Evolutionary conservation across 2,888 invertebrate species (phyloP).

Genomic region (Heliconius ismenius): DNA sequence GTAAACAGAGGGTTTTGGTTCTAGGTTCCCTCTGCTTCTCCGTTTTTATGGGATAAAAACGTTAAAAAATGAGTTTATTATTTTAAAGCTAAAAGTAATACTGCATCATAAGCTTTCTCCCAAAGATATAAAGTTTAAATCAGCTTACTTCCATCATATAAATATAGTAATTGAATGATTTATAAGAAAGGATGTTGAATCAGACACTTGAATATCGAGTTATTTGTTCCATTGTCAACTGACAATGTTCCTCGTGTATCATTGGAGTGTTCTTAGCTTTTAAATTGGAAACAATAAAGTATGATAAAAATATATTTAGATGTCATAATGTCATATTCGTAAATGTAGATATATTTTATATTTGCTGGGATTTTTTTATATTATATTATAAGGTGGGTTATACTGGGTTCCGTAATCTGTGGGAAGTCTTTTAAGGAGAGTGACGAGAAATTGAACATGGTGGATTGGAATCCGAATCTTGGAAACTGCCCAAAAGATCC

Average conservation of each 20-base stretch:
- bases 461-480: no score
- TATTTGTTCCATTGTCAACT: slow-evolving; percentile 6
- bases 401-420: no score
- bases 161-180: slow-evolving; percentile 3
- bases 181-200: slow-evolving; percentile 21
- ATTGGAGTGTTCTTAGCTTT: slow-evolving; percentile 3
- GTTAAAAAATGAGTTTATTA: no score
- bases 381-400: no score
- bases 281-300: neutral
- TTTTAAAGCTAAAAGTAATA: no score
- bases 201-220: slow-evolving; percentile 6
- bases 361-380: neutral
- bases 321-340: neutral
- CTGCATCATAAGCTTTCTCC: neutral
- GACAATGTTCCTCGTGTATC: neutral
- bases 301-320: neutral
- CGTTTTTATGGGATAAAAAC: no score
- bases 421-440: no score
- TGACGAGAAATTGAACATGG: no score
- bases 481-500: no score
- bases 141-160: neutral
- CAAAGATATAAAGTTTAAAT: slow-evolving; percentile 10
- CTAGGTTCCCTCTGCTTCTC: no score
- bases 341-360: neutral
- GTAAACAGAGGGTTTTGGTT: no score